Conservation (phyloP, 2,113 vertebrate species). For the Macroglossus sobrinus region DNA sequence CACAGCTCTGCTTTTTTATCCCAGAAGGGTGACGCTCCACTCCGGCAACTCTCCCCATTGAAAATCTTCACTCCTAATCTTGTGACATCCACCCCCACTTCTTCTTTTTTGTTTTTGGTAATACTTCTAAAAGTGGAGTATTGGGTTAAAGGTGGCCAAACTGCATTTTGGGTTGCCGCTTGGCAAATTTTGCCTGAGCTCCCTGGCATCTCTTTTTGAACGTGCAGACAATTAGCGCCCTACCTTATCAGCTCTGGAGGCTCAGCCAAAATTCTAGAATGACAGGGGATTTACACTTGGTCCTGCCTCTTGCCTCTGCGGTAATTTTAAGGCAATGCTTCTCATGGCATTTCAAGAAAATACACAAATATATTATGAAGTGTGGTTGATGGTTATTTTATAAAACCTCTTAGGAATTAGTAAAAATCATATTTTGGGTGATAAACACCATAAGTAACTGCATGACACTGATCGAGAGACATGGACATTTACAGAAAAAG, state of each 20-base stretch:
- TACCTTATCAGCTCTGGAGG: background rate
- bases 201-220: background rate
- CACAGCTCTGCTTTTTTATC: background rate
- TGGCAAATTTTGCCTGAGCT: background rate
- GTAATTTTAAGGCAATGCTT: conserved; percentile 35
- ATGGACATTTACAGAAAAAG: background rate
- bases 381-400: background rate
- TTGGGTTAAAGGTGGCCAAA: background rate
- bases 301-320: background rate
- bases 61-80: background rate
- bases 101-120: background rate
- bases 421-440: background rate
- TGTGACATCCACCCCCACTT: background rate
- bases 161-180: background rate
- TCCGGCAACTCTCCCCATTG: background rate
- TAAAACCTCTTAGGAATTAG: background rate
- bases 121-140: background rate
- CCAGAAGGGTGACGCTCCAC: background rate
- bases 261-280: conserved; percentile 32
- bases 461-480: background rate
- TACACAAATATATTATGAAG: background rate
- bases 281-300: conserved; percentile 42
- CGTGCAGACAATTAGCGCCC: background rate
- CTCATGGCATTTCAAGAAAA: background rate
- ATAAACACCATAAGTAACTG: background rate